Base-by-base conservation (phyloP, 1,140 invertebrate genomes). In the Campodea augens region DNA sequence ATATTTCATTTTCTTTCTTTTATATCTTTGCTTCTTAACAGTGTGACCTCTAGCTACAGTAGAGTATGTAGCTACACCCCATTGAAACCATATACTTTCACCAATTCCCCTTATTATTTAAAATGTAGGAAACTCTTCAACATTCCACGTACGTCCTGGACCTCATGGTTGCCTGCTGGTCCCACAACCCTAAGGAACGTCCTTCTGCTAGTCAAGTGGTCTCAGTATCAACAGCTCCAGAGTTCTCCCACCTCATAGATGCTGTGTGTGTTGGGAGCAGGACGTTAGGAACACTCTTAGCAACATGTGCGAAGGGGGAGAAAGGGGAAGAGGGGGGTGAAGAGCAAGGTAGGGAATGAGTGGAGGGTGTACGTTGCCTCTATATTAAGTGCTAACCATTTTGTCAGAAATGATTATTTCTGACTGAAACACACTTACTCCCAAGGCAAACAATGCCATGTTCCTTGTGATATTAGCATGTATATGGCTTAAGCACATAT, bases 151-250 rank as follows among this genome's bases (percentile, higher is more conserved):
- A 88, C 57, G 77, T 92, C 52, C 64, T 98, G 43, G 92, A 97
- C 65, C 65, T 93, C 13, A 97, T 98, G 90, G 85, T 88, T 0
- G 70, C 88, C 1, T 96, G 90, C 57, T 98, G 93, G 93, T 74
- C 81, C 3, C 84, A 91, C 50, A 75, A 81, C 54, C 83, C 90
- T 0, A 75, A 76, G 50, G 73, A 82, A 54, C 69, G 93, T 25
- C 92, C 93, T 0, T 84, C 86, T 0, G 88, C 91, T 0, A 86
- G 84, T 57, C 86, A 95, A 60, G 83, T 98, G 27, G 85, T 95
- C 12, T 82, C 81, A 0, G 87, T 96, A 40, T 79, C 81, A 1
- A 80, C 77, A 12, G 87, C 88, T 1, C 90, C 91, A 0, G 92
- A 98, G 65, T 93, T 91, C 61, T 81, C 78, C 3, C 83, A 91